Base-by-base conservation (phyloP, 2,797 vertebrate species). In the Merluccius polli region DNA sequence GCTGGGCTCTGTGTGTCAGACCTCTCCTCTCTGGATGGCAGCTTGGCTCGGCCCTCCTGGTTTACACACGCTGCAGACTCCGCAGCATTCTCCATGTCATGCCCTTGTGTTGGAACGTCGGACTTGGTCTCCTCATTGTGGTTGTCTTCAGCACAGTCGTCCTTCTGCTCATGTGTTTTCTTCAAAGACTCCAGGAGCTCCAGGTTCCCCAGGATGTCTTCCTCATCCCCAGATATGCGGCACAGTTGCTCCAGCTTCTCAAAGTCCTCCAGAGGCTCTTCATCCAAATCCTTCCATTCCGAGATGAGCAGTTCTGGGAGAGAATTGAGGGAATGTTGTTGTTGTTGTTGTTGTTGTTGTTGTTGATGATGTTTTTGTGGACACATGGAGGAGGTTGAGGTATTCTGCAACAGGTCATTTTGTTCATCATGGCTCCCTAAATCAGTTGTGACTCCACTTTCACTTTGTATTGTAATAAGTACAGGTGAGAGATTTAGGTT, bases 251-350 rank as follows among this genome's bases (percentile, higher is more conserved):
- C 94, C 67, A 95, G 90, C 84, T 94, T 95, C 86, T 95, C 94
- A 84, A 95, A 95, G 77, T 95, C 94, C 83, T 95, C 94, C 79
- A 95, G 80, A 16, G 93, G 90, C 78, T 95, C 94, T 80, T 95
- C 93, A 11, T 95, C 93, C 84, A 95, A 85, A 84, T 95, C 92
- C 84, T 94, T 95, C 94, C 94, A 95, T 76, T 95, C 94, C n/a
- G 94, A 95, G 85, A 95, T 94, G 73, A 95, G 79, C 81, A 95
- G 78, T 70, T 94, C 92, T 27, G 94, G 94, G 75, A 95, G 91
- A 72, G 88, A 90, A 78, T 90, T 93, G 31, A 92, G 83, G 21
- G 92, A 88, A 79, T 83, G 82, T 72, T 92, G 92, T 33, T 89
- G 80, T 27, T 92, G 92, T 33, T 89, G 79, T 24, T 92, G 91